Conservation (phyloP, 37 sponge, comb jelly and placozoan species). For the Diacarnus erythraeanus region DNA sequence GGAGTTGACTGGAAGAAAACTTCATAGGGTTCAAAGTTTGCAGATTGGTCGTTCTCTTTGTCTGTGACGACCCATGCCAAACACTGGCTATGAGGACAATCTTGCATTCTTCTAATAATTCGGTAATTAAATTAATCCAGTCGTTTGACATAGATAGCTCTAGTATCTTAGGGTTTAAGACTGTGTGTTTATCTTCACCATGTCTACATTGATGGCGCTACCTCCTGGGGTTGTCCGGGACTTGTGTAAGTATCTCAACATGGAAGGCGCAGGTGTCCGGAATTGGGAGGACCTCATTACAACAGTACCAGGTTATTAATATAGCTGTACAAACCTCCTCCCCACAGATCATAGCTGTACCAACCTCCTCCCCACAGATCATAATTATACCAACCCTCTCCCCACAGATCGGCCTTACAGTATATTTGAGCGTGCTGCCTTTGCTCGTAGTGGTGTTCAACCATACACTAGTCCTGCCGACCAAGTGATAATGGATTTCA, state of each 20-base stretch:
- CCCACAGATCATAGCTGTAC: background rate
- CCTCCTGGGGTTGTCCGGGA: background rate
- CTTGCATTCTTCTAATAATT: too few relatives aligned
- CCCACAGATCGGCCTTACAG: too few relatives aligned
- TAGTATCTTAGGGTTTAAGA: too few relatives aligned
- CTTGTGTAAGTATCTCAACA: slow-evolving; percentile 8
- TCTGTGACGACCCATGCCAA: too few relatives aligned
- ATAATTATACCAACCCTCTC: background rate
- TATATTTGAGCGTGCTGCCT: too few relatives aligned
- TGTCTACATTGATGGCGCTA: background rate
- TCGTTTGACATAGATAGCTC: too few relatives aligned
- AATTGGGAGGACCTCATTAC: slow-evolving; percentile 12
- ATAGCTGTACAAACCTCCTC: background rate
- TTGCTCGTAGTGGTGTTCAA: slow-evolving; percentile 29
- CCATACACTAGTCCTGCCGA: slow-evolving; percentile 48
- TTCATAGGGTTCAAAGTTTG: too few relatives aligned
- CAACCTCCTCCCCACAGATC: background rate
- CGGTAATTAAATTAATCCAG: too few relatives aligned
- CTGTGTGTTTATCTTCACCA: too few relatives aligned
- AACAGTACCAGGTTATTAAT: background rate
- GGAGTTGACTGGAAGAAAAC: too few relatives aligned
- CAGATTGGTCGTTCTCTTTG: too few relatives aligned
- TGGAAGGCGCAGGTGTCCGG: background rate
- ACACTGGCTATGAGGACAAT: too few relatives aligned
- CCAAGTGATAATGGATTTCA: slow-evolving; percentile 44